These are phyloP conservation scores for Panthera uncia DNA, from an alignment of 2,113 vertebrate genomes.

Conservation along the genomic window DNA sequence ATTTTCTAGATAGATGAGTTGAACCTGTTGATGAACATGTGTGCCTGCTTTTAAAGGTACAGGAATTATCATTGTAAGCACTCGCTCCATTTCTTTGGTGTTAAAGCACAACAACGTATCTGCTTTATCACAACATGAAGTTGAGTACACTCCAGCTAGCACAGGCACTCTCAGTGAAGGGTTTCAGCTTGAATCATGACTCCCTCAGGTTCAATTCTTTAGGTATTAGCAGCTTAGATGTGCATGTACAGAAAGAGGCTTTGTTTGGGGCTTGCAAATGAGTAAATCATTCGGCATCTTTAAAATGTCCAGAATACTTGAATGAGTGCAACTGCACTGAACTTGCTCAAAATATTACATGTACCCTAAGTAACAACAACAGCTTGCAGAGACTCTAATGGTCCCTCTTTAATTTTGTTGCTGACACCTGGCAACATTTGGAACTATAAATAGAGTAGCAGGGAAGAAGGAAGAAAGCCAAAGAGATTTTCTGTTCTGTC, in stretches of 20 bases:
- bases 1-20: conserved; percentile 51
- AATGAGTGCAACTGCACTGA: conserved; percentile 16
- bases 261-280: conserved; percentile 27
- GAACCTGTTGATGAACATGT: background rate
- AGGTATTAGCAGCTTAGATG: conserved; percentile 5
- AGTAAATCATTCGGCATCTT: conserved; percentile 41
- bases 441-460: conserved; percentile 64
- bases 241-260: background rate
- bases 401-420: conserved; percentile 67
- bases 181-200: conserved; percentile 29
- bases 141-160: background rate
- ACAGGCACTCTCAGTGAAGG: background rate
- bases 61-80: background rate
- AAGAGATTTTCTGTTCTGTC: background rate
- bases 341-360: conserved; percentile 58
- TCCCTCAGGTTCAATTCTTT: background rate
- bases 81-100: background rate
- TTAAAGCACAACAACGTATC: background rate
- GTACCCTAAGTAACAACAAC: conserved; percentile 35
- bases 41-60: background rate
- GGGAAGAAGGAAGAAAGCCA: background rate
- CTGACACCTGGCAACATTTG: conserved; percentile 67
- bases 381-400: conserved; percentile 59
- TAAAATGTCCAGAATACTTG: conserved; percentile 44
- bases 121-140: conserved; percentile 14